Evolutionary conservation across 2,797 vertebrate species (phyloP).

Genomic region (Hapalemur alaotrensis): DNA sequence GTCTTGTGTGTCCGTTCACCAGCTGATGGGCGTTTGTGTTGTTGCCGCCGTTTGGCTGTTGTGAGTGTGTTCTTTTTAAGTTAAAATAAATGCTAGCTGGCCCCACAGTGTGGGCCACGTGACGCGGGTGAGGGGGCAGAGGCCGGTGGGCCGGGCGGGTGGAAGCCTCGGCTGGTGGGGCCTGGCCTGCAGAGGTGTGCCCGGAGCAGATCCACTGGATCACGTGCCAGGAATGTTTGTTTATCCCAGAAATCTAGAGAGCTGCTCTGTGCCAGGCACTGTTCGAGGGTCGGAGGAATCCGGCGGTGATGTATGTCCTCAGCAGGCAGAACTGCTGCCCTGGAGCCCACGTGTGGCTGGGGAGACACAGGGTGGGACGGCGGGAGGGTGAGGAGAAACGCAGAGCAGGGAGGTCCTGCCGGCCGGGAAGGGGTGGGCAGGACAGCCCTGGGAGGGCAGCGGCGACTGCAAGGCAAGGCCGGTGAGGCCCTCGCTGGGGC

Average conservation of each 20-base stretch:
- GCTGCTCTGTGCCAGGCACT: not conserved
- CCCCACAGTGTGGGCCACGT: not conserved
- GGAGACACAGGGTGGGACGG: rapidly evolving
- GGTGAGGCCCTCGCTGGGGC: no score
- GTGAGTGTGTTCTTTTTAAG: not conserved
- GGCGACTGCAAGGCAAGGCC: not conserved
- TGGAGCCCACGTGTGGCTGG: not conserved
- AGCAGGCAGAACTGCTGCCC: not conserved
- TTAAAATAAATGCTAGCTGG: not conserved
- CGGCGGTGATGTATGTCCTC: not conserved
- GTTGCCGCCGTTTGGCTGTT: not conserved
- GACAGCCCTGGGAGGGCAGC: not conserved
- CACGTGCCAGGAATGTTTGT: not conserved
- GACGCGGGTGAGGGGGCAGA: no score
- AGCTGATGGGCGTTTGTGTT: not conserved
- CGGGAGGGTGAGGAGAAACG: not conserved
- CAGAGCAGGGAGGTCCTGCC: no score
- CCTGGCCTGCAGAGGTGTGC: rapidly evolving
- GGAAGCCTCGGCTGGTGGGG: not conserved
- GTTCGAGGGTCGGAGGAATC: not conserved
- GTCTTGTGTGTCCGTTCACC: rapidly evolving
- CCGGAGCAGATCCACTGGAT: no score
- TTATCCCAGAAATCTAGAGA: not conserved
- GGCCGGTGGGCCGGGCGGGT: no score
- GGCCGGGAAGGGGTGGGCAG: not conserved